A percentile compares a stretch with the other conserved stretches of the same genome.
Evolutionary conservation across 2,113 vertebrate species (phyloP).

Genomic region (Thermophis baileyi): DNA sequence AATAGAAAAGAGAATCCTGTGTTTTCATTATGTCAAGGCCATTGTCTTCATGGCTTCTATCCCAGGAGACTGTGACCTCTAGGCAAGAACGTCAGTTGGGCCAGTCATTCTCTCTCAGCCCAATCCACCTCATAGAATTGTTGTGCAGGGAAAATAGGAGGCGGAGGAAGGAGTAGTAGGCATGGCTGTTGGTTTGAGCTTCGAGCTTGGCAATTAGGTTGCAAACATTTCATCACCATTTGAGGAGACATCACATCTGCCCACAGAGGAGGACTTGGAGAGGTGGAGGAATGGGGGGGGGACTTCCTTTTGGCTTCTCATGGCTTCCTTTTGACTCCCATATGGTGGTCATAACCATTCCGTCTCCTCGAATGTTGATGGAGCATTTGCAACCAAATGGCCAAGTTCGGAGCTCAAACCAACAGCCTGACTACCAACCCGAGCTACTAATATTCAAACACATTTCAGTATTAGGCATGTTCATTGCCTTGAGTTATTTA

Average conservation of each 20-base stretch:
- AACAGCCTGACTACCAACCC: no score
- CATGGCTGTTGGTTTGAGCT: neutral
- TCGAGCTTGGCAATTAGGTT: neutral
- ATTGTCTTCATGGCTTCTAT: neutral
- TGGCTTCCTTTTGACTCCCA: neutral
- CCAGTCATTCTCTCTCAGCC: neutral
- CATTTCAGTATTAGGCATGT: no score
- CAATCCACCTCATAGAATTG: neutral
- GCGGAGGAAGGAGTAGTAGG: neutral
- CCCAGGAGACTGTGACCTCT: neutral
- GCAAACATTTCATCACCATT: no score
- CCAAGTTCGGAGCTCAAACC: no score
- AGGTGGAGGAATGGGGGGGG: accelerated
- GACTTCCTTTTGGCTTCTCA: neutral
- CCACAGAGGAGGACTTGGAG: neutral
- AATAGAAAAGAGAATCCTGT: neutral
- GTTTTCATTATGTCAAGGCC: neutral
- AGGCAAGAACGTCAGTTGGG: neutral
- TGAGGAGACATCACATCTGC: neutral
- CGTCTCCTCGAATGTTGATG: no score
- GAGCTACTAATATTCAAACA: no score
- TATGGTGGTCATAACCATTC: neutral
- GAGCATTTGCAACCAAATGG: no score
- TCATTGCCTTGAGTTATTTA: no score
- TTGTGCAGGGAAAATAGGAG: neutral